Evolutionary conservation across 2,797 vertebrate genomes (phyloP).

Genomic region (Enteromius argenteus): DNA sequence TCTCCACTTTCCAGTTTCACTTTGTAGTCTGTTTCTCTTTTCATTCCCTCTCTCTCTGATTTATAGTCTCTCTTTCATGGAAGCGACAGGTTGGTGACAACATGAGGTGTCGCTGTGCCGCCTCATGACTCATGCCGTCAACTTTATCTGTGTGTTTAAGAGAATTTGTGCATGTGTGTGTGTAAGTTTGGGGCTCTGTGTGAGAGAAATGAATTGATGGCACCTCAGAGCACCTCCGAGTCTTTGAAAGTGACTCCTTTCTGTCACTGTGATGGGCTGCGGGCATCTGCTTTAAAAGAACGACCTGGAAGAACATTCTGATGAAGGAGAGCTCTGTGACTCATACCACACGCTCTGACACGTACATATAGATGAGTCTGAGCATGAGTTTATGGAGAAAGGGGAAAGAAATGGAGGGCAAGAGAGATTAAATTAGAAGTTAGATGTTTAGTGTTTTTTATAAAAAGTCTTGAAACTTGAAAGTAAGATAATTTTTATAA

Average conservation of each 20-base stretch:
- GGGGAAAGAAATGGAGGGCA: neutral
- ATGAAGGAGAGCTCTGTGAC: conserved; percentile 50
- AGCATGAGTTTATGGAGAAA: conserved; percentile 31
- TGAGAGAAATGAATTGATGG: conserved; percentile 36
- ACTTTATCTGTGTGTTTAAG: conserved; percentile 17
- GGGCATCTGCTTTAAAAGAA: conserved; percentile 37
- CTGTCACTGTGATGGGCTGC: conserved; percentile 35
- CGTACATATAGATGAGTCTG: conserved; percentile 46
- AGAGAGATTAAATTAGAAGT: conserved; percentile 3
- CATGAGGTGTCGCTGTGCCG: conserved; percentile 38
- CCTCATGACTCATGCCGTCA: conserved; percentile 54
- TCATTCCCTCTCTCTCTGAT: conserved; percentile 27
- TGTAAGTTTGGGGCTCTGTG: neutral
- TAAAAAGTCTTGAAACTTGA: neutral
- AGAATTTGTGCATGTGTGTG: neutral
- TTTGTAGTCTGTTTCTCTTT: conserved; percentile 7
- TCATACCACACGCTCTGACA: conserved; percentile 38
- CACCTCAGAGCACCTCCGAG: conserved; percentile 37
- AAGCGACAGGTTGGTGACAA: conserved; percentile 41
- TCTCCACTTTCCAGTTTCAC: neutral
- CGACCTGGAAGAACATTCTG: conserved; percentile 39
- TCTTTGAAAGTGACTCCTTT: conserved; percentile 45
- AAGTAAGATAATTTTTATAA: neutral
- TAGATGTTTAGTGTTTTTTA: neutral
- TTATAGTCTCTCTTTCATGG: conserved; percentile 27